Base-by-base conservation (phyloP, 2,113 vertebrate genomes). In the Isichthys henryi region DNA sequence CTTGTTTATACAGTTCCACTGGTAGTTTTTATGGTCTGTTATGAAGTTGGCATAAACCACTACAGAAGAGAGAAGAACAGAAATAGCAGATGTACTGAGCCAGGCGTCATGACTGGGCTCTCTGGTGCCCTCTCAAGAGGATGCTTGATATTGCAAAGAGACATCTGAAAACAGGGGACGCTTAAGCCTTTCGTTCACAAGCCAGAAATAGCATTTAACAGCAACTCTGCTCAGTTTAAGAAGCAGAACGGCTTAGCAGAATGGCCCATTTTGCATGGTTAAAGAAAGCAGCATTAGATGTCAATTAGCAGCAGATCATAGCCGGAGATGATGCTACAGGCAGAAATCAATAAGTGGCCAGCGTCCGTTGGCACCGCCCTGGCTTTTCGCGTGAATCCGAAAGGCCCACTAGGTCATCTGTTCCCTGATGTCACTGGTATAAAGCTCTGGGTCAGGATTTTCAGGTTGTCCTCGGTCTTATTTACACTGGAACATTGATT, bases 1-100 rank as follows among this genome's bases (percentile, higher is more conserved):
- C 96, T 97, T 96, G 96, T 97, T 97, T 97, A 97, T 97, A 94
- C 95, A 96, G 96, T 96, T 97, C 95, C 95, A 96, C 96, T 96
- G 95, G 96, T 93, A 93, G 94, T 93, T 96, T 96, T 96, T 96
- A 96, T 96, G 94, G 96, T 94, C 93, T 94, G 93, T 94, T 95
- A 96, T 95, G 96, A 97, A 96, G 96, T 95, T 92, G 93, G 95
- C 94, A 95, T 97, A 97, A 97, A 97, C 95, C 93, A 93, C 91
- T 93, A 94, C 88, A 94, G 93, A 93, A 87, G 17, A 43, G 86
- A 23, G 11, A 23, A 27, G 94, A 95, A 95, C 96, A 96, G 87
- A 94, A 95, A 95, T 53, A 95, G 96, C 96, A 97, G 96, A 96
- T 97, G 94, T 92, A 94, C 92, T 91, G 86, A 46, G 86, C 43